phyloP scores from a whole-genome alignment of 1,140 invertebrate genomes.

The roundworm (Caenorhabditis elegans) region DNA sequence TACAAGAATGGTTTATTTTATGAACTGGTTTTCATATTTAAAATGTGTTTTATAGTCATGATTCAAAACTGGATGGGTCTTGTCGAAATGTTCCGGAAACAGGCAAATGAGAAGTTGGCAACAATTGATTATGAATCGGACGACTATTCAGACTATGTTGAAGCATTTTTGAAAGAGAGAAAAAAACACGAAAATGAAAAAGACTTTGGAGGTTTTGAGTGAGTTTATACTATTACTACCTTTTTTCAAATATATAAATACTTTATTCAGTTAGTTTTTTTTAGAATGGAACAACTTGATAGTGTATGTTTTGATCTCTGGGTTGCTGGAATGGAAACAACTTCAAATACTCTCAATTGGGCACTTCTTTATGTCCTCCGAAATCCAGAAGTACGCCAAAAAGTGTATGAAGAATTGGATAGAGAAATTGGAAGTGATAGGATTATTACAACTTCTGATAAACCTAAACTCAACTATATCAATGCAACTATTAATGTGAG shows the following conservation, averaged over 20 bases:
- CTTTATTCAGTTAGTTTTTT: background rate
- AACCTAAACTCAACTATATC: background rate
- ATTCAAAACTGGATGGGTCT: background rate
- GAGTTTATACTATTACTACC: too few relatives aligned
- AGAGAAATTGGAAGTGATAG: slow-evolving; percentile 16
- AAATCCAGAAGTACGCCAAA: slow-evolving; percentile 27
- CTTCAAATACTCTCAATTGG: slow-evolving; percentile 38
- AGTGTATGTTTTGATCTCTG: slow-evolving; percentile 35
- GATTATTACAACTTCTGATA: slow-evolving; percentile 8
- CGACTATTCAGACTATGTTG: slow-evolving; percentile 5
- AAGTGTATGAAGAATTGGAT: slow-evolving; percentile 13
- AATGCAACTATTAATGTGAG: slow-evolving; percentile 13
- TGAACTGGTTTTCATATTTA: too few relatives aligned
- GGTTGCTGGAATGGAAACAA: slow-evolving; percentile 46
- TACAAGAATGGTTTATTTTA: background rate
- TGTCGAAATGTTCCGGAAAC: slow-evolving; percentile 4
- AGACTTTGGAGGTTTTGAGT: background rate
- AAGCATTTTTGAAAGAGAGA: background rate
- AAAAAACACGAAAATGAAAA: background rate
- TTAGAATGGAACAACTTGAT: slow-evolving; percentile 38
- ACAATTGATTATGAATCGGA: slow-evolving; percentile 11
- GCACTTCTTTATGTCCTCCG: slow-evolving; percentile 25
- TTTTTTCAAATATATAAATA: too few relatives aligned
- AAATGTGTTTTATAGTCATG: background rate
- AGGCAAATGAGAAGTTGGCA: slow-evolving; percentile 3